These are phyloP conservation scores for Arrhamphus sclerolepis DNA, from an alignment of 2,797 vertebrate genomes.

Conservation along the genomic window DNA sequence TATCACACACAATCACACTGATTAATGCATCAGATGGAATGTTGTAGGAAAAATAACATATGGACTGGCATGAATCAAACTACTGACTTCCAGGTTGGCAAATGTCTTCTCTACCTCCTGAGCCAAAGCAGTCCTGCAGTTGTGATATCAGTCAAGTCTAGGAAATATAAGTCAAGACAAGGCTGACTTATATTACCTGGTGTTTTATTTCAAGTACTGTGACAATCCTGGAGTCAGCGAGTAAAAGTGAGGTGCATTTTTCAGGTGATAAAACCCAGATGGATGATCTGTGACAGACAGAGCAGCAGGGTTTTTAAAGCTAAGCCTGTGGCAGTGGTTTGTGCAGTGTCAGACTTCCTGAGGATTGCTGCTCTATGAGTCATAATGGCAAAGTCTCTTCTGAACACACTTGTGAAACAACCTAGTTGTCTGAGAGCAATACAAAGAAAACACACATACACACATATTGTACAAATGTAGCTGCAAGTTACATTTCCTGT, in stretches of 20 bases:
- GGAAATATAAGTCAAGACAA: too few relatives aligned
- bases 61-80: too few relatives aligned
- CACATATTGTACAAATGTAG: neutral
- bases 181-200: neutral
- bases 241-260: constrained; percentile 7
- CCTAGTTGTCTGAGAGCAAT: constrained; percentile 47
- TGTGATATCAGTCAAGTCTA: too few relatives aligned
- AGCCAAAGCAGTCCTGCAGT: too few relatives aligned
- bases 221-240: neutral
- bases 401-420: constrained; percentile 47
- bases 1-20: too few relatives aligned
- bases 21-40: too few relatives aligned
- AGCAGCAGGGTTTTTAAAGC: constrained; percentile 18
- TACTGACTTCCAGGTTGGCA: too few relatives aligned
- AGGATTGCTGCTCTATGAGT: constrained; percentile 57
- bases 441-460: constrained; percentile 29
- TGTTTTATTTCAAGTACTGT: neutral
- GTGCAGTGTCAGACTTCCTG: constrained; percentile 52
- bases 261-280: constrained; percentile 3
- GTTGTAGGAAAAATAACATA: too few relatives aligned
- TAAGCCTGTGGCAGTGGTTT: constrained; percentile 54
- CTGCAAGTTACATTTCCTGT: constrained; percentile 22
- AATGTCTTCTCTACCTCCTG: too few relatives aligned
- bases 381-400: constrained; percentile 46
- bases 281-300: constrained; percentile 46